Evolutionary conservation across 2,113 vertebrate genomes (phyloP).

Genomic region (Okapia johnstoni): DNA sequence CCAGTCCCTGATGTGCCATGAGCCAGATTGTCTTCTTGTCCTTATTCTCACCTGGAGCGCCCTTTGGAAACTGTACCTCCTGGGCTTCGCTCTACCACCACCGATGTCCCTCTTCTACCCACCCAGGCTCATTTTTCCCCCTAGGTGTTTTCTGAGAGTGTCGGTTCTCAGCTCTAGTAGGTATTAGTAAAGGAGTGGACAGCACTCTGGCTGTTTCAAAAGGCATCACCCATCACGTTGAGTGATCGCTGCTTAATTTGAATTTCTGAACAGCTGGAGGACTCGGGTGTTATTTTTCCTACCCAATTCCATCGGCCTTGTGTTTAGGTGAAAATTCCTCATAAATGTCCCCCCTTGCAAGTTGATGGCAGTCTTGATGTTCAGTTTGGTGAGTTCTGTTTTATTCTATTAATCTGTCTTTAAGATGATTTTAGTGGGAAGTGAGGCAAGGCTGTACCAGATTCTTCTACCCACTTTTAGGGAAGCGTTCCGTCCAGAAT

Average conservation of each 20-base stretch:
- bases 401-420: background rate
- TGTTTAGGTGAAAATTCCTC: background rate
- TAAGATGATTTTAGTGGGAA: background rate
- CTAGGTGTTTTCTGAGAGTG: background rate
- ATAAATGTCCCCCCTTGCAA: background rate
- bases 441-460: background rate
- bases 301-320: background rate
- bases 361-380: background rate
- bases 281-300: background rate
- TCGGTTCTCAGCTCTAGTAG: background rate
- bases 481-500: background rate
- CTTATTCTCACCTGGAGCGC: accelerated
- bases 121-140: background rate
- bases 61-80: background rate
- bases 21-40: background rate
- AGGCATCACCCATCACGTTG: background rate
- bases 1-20: background rate
- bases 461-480: background rate
- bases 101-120: background rate
- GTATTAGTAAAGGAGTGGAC: background rate
- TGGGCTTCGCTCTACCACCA: accelerated
- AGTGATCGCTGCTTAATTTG: background rate
- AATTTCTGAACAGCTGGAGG: background rate
- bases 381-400: background rate
- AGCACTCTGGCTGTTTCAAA: background rate